Percentiles rank a stretch among this genome's conserved stretches.
Conservation (phyloP, 1,140 invertebrate species). For the Drosophila suzukii region DNA sequence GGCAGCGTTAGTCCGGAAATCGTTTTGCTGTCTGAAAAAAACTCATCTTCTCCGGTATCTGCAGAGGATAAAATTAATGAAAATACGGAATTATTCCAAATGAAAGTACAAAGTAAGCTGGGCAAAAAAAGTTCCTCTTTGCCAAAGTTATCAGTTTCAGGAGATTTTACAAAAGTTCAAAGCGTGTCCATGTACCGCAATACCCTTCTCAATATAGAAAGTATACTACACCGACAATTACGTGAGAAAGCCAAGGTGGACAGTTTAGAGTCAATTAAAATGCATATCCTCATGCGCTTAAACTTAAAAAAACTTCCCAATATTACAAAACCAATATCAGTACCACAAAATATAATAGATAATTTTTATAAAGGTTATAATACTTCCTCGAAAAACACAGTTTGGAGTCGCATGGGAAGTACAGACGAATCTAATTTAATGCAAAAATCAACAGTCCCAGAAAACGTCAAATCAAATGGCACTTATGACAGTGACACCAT, state of each 20-base stretch:
- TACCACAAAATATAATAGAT: slow-evolving; percentile 71
- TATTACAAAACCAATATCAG: slow-evolving; percentile 67
- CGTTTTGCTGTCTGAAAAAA: slow-evolving; percentile 2
- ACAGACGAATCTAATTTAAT: slow-evolving; percentile 1
- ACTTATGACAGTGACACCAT: not conserved
- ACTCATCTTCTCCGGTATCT: not conserved
- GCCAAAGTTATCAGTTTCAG: not conserved
- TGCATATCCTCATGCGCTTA: slow-evolving; percentile 74
- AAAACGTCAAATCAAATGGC: slow-evolving; percentile 1
- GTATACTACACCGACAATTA: slow-evolving; percentile 59
- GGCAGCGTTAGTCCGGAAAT: slow-evolving; percentile 3
- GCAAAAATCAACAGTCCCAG: not conserved
- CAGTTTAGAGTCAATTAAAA: slow-evolving; percentile 77
- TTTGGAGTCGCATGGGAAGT: not conserved
- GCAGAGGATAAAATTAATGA: slow-evolving; percentile 3
- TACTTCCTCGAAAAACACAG: slow-evolving; percentile 15
- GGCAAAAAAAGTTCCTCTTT: not conserved
- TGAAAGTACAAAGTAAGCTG: slow-evolving; percentile 9
- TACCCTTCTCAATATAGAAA: slow-evolving; percentile 56
- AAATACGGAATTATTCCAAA: slow-evolving; percentile 6
- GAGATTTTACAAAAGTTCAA: slow-evolving; percentile 9
- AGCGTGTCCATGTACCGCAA: slow-evolving; percentile 56
- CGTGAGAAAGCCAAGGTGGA: slow-evolving; percentile 73
- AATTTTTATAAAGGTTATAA: slow-evolving; percentile 73
- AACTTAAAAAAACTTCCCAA: slow-evolving; percentile 71